These are phyloP conservation scores for Thamnophis sirtalis DNA, from an alignment of 2,113 vertebrate species.

Conservation along the genomic window DNA sequence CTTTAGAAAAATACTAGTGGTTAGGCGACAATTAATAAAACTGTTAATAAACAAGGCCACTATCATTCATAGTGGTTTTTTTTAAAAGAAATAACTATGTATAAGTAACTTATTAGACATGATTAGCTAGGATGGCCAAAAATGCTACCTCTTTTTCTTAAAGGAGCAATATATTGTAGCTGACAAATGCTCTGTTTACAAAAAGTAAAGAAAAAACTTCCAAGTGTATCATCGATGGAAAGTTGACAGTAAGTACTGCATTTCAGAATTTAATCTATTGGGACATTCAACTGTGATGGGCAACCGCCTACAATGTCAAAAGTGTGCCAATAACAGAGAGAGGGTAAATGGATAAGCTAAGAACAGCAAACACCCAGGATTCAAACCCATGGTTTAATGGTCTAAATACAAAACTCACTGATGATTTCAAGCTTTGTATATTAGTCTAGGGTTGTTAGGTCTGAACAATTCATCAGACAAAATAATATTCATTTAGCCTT, in stretches of 20 bases:
- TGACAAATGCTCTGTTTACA: not conserved
- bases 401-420: not conserved
- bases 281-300: not conserved
- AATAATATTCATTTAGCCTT: not conserved
- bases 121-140: not conserved
- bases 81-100: not conserved
- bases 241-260: not conserved
- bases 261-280: not conserved
- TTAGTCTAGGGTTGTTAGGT: not conserved
- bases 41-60: not conserved
- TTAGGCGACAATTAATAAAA: slow-evolving; percentile 10
- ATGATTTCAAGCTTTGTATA: not conserved
- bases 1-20: not conserved
- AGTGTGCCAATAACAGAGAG: not conserved
- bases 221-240: not conserved
- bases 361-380: not conserved
- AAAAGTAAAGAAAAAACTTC: not conserved
- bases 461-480: not conserved
- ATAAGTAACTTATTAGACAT: not conserved
- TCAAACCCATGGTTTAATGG: not conserved
- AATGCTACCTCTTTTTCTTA: not conserved
- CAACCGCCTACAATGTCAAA: not conserved
- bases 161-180: no score
- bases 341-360: not conserved
- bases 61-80: not conserved